phyloP scores from a whole-genome alignment of 2,888 invertebrate genomes.

The Stenurella melanura region DNA sequence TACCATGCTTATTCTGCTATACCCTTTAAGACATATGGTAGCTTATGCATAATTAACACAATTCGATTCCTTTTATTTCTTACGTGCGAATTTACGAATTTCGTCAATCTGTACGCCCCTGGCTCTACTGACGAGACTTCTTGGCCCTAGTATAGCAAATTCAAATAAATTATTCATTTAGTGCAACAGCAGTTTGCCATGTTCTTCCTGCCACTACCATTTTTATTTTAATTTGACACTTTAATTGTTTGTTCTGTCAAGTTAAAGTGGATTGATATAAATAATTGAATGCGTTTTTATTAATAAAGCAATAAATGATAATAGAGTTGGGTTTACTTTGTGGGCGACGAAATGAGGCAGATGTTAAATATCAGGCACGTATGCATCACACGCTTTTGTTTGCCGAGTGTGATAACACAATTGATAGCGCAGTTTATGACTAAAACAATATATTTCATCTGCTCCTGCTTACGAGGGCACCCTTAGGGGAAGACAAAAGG shows the following conservation, averaged over 20 bases:
- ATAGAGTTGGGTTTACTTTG: constrained; percentile 37
- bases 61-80: too few species aligned
- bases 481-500: neutral
- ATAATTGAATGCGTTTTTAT: constrained; percentile 34
- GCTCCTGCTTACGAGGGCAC: constrained; percentile 11
- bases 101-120: too few species aligned
- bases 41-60: too few species aligned
- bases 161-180: too few species aligned
- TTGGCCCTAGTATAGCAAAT: too few species aligned
- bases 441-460: constrained; percentile 38
- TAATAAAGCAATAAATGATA: constrained; percentile 39
- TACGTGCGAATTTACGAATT: too few species aligned
- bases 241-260: constrained; percentile 14
- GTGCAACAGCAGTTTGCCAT: too few species aligned
- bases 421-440: constrained; percentile 37
- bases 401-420: constrained; percentile 37
- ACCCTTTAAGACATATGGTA: too few species aligned
- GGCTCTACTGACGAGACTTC: too few species aligned
- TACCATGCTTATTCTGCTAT: too few species aligned
- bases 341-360: constrained; percentile 28
- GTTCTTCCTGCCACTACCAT: neutral
- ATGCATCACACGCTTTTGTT: constrained; percentile 36
- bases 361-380: constrained; percentile 33
- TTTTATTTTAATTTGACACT: constrained; percentile 12
- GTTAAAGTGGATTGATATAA: constrained; percentile 25